Base-by-base conservation (phyloP, 2,113 vertebrate genomes). In the Lagenorhynchus albirostris region DNA sequence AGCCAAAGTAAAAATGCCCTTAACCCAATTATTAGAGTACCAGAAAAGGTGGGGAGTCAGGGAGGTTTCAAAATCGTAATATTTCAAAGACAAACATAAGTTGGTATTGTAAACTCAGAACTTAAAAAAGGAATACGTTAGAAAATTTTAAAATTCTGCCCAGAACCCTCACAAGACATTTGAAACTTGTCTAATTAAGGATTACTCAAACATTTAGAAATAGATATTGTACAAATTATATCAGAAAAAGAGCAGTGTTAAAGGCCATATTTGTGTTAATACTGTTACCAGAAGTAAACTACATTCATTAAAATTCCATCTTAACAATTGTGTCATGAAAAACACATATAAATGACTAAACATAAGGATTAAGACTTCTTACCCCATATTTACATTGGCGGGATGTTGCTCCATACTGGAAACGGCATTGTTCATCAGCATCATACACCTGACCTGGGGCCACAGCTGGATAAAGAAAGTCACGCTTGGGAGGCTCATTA, bases 351-450 rank as follows among this genome's bases (percentile, higher is more conserved):
- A 97, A 82, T 97, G 77, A 97, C 95, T 97, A 97, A 97, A 97
- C 89, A 80, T 98, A 99, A 99, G 96, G 96, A 98, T 98, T 98
- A 98, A 98, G 99, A 98, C 98, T 99, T 99, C 99, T 99, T 99
- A 99, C 99, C 99, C 99, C 99, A 98, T 99, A 99, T 99, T 99
- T 99, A 99, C 99, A 99, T 97, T 99, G 99, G 90, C 99, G 99
- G 83, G 99, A 99, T 96, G 99, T 99, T 98, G 99, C 99, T 98
- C 99, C 99, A 89, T 99, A 99, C 99, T 99, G 99, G 98, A 99
- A 99, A 98, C 99, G 99, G 97, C 99, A 99, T 98, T 99, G 99
- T 97, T 99, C 99, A 97, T 99, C 99, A 86, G 99, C 99, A 96
- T 99, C 99, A 97, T 99, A 99, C 99, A 99, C 99, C 99, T 99